A percentile compares a stretch with the other conserved stretches of the same genome.
phyloP scores from a whole-genome alignment of 2,888 invertebrate genomes.

The Pandemis cinnamomeana region DNA sequence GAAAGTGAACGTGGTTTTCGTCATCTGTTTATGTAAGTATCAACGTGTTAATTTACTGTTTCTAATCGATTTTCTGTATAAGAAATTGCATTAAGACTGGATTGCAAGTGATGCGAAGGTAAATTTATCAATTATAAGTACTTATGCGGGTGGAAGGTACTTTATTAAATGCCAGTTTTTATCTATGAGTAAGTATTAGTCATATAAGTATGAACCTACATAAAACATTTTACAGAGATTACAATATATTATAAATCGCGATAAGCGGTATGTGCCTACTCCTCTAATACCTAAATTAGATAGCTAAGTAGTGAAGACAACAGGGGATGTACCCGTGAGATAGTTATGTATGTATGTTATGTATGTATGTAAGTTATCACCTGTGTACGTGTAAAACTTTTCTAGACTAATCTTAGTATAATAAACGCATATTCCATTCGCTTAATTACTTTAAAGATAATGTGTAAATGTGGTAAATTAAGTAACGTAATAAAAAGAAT shows the following conservation, averaged over 20 bases:
- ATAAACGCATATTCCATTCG: not conserved
- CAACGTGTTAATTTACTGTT: slow-evolving; percentile 52
- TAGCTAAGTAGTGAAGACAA: not conserved
- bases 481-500: not conserved
- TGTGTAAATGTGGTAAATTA: not conserved
- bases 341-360: too few species aligned
- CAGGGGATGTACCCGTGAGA: slow-evolving; percentile 10
- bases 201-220: not conserved
- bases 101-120: not conserved
- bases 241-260: not conserved
- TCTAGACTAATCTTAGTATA: slow-evolving; percentile 13
- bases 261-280: not conserved
- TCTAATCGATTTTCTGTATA: slow-evolving; percentile 44
- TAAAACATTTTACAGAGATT: not conserved
- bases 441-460: slow-evolving; percentile 12
- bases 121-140: not conserved
- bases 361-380: too few species aligned
- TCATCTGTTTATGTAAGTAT: slow-evolving; percentile 69
- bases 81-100: slow-evolving; percentile 8
- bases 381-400: not conserved
- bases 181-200: not conserved
- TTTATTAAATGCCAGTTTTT: not conserved
- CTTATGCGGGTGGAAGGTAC: not conserved
- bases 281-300: not conserved
- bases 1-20: slow-evolving; percentile 55